A percentile compares a stretch with the other conserved stretches of the same genome.
phyloP scores from a whole-genome alignment of 2,888 invertebrate genomes.

The Phortica magna region DNA sequence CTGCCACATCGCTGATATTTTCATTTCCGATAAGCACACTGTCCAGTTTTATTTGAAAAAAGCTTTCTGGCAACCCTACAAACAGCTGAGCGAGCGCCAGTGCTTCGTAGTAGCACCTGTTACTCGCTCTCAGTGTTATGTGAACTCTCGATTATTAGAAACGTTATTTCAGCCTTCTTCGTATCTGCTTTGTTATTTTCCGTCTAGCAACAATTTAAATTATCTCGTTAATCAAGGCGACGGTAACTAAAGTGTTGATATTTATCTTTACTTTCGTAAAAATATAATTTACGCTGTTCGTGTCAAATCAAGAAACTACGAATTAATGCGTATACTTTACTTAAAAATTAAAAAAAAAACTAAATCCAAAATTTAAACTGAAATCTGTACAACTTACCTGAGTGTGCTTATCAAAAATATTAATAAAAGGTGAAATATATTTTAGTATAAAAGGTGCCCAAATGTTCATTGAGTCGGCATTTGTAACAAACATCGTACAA shows the following conservation, averaged over 20 bases:
- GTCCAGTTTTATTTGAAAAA: neutral
- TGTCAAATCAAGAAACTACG: slow-evolving; percentile 16
- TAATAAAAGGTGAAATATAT: slow-evolving; percentile 25
- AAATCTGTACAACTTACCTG: neutral
- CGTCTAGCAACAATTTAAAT: neutral
- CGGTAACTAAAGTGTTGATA: neutral
- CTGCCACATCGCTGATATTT: neutral
- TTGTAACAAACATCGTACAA: neutral
- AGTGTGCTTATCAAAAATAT: slow-evolving; percentile 3
- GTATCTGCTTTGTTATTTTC: neutral
- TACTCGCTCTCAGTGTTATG: slow-evolving; percentile 57
- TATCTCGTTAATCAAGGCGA: neutral
- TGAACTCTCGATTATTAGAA: slow-evolving; percentile 57
- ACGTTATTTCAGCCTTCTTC: neutral
- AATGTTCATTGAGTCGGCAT: slow-evolving; percentile 4
- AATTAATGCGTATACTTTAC: neutral
- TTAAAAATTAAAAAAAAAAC: neutral
- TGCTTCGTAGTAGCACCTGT: slow-evolving; percentile 14
- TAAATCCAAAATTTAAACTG: neutral
- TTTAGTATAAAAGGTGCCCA: slow-evolving; percentile 7
- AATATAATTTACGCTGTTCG: slow-evolving; percentile 25
- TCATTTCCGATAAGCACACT: neutral
- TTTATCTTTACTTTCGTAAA: neutral
- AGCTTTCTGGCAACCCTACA: slow-evolving; percentile 10
- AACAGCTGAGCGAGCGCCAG: slow-evolving; percentile 44